Percentiles rank a stretch among this genome's conserved stretches.
Conservation (phyloP, 2,797 vertebrate species). For the Acrossocheilus fasciatus region DNA sequence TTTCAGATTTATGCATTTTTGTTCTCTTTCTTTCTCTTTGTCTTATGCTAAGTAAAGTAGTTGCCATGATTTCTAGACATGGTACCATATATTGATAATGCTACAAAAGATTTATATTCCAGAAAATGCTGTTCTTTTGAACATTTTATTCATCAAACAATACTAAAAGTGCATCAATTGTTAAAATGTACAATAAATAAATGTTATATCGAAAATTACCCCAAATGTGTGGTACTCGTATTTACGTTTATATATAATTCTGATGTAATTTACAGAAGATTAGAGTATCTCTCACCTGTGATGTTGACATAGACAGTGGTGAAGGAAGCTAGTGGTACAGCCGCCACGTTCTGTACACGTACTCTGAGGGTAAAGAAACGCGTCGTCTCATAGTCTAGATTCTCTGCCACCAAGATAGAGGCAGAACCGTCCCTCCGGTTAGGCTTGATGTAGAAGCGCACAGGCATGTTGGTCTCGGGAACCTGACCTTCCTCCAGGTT, state of each 20-base stretch:
- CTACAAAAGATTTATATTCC: background rate
- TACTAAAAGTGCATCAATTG: background rate
- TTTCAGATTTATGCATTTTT: conserved; percentile 50
- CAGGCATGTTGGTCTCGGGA: conserved; percentile 90
- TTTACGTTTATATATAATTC: background rate
- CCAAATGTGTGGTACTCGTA: background rate
- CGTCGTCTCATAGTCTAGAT: conserved; percentile 87
- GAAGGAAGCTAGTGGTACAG: conserved; percentile 87
- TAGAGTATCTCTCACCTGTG: conserved; percentile 77
- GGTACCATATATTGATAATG: background rate
- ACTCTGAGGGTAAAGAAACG: conserved; percentile 84
- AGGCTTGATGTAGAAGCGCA: conserved; percentile 89
- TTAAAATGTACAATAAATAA: background rate
- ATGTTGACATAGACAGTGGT: conserved; percentile 85
- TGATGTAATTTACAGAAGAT: background rate
- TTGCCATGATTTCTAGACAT: conserved; percentile 4
- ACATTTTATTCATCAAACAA: background rate
- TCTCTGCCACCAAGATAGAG: conserved; percentile 88
- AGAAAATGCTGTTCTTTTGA: conserved; percentile 17
- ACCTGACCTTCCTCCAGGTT: conserved; percentile 91
- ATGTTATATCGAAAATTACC: background rate
- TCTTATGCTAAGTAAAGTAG: background rate
- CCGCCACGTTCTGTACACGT: conserved; percentile 87
- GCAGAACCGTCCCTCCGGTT: conserved; percentile 87
- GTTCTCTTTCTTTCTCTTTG: conserved; percentile 28